These are phyloP conservation scores for Eulemur mongoz DNA, from an alignment of 2,797 vertebrate genomes.

Conservation along the genomic window DNA sequence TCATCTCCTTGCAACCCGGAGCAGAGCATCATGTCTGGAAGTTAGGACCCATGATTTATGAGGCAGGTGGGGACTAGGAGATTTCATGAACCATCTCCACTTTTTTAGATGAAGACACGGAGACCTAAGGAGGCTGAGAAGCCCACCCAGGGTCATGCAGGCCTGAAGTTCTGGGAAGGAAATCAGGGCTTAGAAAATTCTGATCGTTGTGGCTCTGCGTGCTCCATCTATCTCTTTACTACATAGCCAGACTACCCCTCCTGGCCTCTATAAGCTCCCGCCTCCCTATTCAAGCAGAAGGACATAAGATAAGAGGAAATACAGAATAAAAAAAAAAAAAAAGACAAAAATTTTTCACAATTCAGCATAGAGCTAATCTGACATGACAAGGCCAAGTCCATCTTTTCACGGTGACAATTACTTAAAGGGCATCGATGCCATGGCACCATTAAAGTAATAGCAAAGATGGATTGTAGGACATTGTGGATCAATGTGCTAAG, in stretches of 20 bases:
- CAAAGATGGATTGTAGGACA: conserved; percentile 80
- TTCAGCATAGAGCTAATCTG: conserved; percentile 76
- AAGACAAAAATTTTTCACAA: conserved; percentile 72
- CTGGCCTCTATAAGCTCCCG: neutral
- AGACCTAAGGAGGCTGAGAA: neutral
- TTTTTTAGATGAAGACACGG: neutral
- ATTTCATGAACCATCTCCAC: neutral
- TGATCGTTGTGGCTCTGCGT: neutral
- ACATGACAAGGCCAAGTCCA: conserved; percentile 83
- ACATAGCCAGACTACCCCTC: neutral
- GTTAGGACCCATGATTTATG: neutral
- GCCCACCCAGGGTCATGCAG: neutral
- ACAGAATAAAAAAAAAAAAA: conserved; percentile 34
- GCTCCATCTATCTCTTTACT: neutral
- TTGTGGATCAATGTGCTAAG: conserved; percentile 85
- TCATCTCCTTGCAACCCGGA: neutral
- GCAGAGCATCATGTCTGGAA: neutral
- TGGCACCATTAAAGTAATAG: conserved; percentile 81
- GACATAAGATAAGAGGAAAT: conserved; percentile 37
- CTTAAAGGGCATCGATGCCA: conserved; percentile 86
- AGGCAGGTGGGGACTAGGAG: neutral
- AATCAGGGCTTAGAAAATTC: neutral
- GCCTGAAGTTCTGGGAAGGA: neutral
- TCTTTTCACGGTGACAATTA: conserved; percentile 85
- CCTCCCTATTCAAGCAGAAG: conserved; percentile 17